These are phyloP conservation scores for Lasioglossum marginatum DNA, from an alignment of 2,888 invertebrate genomes.

Conservation along the genomic window DNA sequence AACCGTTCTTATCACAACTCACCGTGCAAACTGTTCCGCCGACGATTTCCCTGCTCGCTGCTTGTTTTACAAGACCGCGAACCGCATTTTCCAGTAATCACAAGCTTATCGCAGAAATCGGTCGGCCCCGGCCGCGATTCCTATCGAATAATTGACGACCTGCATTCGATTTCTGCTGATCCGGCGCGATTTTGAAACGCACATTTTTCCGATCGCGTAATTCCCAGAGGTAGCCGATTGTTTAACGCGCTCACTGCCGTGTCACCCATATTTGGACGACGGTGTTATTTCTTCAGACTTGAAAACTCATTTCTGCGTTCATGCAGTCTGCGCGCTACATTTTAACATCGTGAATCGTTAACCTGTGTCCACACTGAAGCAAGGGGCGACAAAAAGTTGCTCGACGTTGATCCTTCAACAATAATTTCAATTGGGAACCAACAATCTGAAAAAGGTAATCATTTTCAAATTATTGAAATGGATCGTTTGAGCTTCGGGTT, in stretches of 20 bases:
- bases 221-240: conserved; percentile 38
- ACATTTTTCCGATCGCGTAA: conserved; percentile 30
- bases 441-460: no score
- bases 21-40: conserved; percentile 15
- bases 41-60: conserved; percentile 10
- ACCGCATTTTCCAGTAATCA: conserved; percentile 27
- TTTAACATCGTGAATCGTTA: no score
- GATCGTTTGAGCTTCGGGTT: no score
- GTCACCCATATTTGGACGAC: background rate
- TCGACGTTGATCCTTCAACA: no score
- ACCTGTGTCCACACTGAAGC: no score
- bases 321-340: no score
- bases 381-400: no score
- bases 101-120: conserved; percentile 29
- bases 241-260: background rate
- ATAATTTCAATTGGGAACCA: no score
- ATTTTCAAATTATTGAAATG: no score
- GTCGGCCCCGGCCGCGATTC: conserved; percentile 13
- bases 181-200: background rate
- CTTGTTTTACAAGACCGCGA: background rate
- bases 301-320: background rate
- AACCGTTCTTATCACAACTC: conserved; percentile 29
- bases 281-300: background rate
- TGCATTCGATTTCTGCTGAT: background rate
- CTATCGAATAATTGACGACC: conserved; percentile 43